These are phyloP conservation scores for Asobara japonica DNA, from an alignment of 1,140 invertebrate species.

Conservation along the genomic window DNA sequence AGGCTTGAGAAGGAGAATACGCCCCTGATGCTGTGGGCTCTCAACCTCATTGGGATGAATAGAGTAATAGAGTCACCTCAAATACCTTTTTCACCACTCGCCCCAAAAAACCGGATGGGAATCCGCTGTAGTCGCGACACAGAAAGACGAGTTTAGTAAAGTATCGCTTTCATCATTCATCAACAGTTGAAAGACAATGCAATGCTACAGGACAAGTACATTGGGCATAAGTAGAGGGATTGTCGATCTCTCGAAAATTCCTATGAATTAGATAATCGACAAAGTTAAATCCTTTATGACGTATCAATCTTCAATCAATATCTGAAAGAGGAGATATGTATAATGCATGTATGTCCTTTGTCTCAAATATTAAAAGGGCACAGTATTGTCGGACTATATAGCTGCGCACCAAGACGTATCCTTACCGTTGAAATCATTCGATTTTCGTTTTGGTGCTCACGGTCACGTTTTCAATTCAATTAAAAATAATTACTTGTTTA, in stretches of 20 bases:
- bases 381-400: too few species aligned
- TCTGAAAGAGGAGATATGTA: too few species aligned
- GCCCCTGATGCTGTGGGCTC: background rate
- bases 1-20: background rate
- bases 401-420: too few species aligned
- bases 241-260: background rate
- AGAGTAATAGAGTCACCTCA: conserved; percentile 18
- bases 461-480: too few species aligned
- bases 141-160: background rate
- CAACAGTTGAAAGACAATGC: background rate
- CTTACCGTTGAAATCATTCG: too few species aligned
- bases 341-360: too few species aligned
- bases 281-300: too few species aligned
- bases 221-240: background rate
- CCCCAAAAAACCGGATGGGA: conserved; percentile 9
- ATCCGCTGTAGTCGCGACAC: background rate
- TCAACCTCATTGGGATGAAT: conserved; percentile 28
- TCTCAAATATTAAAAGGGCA: too few species aligned
- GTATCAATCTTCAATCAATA: too few species aligned
- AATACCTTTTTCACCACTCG: conserved; percentile 9
- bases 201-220: background rate
- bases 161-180: background rate
- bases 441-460: too few species aligned
- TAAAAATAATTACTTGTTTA: too few species aligned
- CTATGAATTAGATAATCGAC: too few species aligned